Percentiles rank a stretch among this genome's conserved stretches.
These are phyloP conservation scores for Drosophila subobscura DNA, from an alignment of 1,140 invertebrate genomes.

Conservation along the genomic window DNA sequence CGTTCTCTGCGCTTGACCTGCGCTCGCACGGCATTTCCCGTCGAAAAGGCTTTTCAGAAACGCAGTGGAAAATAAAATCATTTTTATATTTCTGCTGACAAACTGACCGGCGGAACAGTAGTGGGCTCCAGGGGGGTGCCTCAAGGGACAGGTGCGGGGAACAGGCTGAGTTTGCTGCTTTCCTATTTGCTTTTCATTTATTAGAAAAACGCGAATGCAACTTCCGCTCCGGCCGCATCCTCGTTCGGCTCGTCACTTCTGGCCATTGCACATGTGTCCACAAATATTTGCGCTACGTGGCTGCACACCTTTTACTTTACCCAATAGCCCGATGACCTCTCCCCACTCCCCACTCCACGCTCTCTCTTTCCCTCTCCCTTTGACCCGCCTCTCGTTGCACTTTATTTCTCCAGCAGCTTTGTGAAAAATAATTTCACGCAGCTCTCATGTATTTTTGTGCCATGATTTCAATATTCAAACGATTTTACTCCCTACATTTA, in stretches of 20 bases:
- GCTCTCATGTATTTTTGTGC: slow-evolving; percentile 41
- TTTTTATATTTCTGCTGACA: slow-evolving; percentile 67
- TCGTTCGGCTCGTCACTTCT: slow-evolving; percentile 58
- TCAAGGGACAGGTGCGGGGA: background rate
- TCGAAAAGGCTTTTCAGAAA: slow-evolving; percentile 22
- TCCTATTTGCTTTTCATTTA: slow-evolving; percentile 78
- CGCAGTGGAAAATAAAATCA: slow-evolving; percentile 41
- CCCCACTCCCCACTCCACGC: slow-evolving; percentile 6
- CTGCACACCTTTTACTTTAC: slow-evolving; percentile 55
- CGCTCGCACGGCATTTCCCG: slow-evolving; percentile 17
- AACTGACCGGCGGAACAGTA: slow-evolving; percentile 1
- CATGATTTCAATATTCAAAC: slow-evolving; percentile 69
- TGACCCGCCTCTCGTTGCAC: too few relatives aligned
- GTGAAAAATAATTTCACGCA: slow-evolving; percentile 33
- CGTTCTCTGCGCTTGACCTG: slow-evolving; percentile 41
- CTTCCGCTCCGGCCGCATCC: slow-evolving; percentile 4
- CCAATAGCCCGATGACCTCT: slow-evolving; percentile 10
- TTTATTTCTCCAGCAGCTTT: background rate
- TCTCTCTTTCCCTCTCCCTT: too few relatives aligned
- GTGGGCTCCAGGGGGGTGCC: background rate
- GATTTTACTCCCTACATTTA: slow-evolving; percentile 32
- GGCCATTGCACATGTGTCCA: slow-evolving; percentile 75
- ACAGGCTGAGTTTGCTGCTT: slow-evolving; percentile 42
- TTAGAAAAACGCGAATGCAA: slow-evolving; percentile 67
- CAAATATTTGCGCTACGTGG: slow-evolving; percentile 80